Evolutionary conservation across 2,797 vertebrate genomes (phyloP).

Genomic region (Vultur gryphus): DNA sequence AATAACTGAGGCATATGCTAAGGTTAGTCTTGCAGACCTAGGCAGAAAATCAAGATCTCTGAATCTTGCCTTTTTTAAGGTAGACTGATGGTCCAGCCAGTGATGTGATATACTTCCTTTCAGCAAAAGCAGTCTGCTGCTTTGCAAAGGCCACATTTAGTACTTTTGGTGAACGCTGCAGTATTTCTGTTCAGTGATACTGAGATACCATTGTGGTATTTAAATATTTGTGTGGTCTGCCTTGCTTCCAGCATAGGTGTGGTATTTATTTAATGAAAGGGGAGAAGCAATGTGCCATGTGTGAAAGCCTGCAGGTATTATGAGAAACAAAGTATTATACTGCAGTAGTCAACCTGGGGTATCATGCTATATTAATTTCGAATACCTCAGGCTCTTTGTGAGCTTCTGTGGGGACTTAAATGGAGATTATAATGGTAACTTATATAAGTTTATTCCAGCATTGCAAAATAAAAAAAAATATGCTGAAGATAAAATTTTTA

Average conservation of each 20-base stretch:
- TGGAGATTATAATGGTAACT: conserved; percentile 28
- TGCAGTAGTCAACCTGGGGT: background rate
- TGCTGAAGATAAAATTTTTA: conserved; percentile 65
- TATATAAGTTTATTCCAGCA: conserved; percentile 41
- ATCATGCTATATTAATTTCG: background rate
- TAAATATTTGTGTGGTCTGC: background rate
- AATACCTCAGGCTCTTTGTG: conserved; percentile 1
- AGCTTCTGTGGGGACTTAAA: conserved; percentile 30
- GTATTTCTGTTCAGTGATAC: background rate
- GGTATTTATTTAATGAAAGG: background rate
- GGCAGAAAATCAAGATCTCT: background rate
- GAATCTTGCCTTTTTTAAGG: background rate
- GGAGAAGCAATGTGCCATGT: background rate
- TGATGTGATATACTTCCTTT: background rate
- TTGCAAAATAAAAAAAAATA: conserved; percentile 9
- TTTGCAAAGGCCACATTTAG: background rate
- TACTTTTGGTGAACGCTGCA: background rate
- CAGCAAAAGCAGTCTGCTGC: background rate
- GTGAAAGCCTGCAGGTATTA: background rate
- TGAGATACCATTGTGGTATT: background rate
- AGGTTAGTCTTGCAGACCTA: background rate
- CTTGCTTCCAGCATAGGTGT: background rate
- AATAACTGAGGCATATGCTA: background rate
- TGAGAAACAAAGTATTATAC: background rate
- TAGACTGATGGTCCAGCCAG: background rate